phyloP scores from a whole-genome alignment of 2,888 invertebrate genomes.

The Lissocephala sabroskyi region DNA sequence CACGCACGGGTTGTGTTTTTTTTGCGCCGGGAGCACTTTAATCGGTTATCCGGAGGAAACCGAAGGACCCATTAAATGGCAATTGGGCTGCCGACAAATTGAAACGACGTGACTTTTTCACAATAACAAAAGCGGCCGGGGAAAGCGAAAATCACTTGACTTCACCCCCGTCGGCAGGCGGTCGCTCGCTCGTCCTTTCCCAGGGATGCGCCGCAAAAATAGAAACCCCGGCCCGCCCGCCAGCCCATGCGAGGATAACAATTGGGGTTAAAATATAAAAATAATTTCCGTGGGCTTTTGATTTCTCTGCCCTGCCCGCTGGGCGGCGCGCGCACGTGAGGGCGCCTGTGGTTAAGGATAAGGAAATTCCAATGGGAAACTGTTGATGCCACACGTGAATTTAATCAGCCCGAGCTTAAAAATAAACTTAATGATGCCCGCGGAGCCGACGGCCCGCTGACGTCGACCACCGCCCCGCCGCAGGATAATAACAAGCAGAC shows the following conservation, averaged over 20 bases:
- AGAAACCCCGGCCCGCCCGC: too few relatives aligned
- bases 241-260: slow-evolving; percentile 17
- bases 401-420: too few relatives aligned
- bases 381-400: slow-evolving; percentile 63
- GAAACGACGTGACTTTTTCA: slow-evolving; percentile 65
- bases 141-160: slow-evolving; percentile 50
- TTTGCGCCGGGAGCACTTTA: not conserved
- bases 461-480: slow-evolving; percentile 32
- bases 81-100: slow-evolving; percentile 64
- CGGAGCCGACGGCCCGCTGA: not conserved
- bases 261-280: slow-evolving; percentile 57
- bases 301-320: slow-evolving; percentile 25
- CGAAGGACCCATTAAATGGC: slow-evolving; percentile 64
- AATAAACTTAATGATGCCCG: slow-evolving; percentile 19
- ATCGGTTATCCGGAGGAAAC: too few relatives aligned
- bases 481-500: slow-evolving; percentile 50
- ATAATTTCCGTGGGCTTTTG: slow-evolving; percentile 45
- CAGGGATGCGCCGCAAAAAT: slow-evolving; percentile 27
- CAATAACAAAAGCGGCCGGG: too few relatives aligned
- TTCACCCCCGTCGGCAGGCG: slow-evolving; percentile 26
- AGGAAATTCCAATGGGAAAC: slow-evolving; percentile 57
- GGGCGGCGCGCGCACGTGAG: slow-evolving; percentile 53
- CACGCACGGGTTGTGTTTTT: too few relatives aligned
- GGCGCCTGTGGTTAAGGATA: slow-evolving; percentile 25
- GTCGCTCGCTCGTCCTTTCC: too few relatives aligned